A percentile compares a stretch with the other conserved stretches of the same genome.
Evolutionary conservation across 2,113 vertebrate species (phyloP).

Genomic region (Gadus macrocephalus): DNA sequence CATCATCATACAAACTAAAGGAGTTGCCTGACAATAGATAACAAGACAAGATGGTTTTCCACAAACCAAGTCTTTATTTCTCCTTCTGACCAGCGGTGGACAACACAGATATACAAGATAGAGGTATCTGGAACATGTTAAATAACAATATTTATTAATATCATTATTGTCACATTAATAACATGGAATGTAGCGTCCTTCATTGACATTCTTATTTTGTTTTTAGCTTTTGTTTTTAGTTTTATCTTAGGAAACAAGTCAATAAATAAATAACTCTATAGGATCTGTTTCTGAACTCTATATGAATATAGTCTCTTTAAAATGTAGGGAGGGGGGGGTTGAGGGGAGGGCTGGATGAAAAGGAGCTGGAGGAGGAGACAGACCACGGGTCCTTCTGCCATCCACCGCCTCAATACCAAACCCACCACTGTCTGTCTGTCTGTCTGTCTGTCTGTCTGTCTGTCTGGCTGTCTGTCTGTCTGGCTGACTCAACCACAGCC

Average conservation of each 20-base stretch:
- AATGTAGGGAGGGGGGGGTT: conserved; percentile 19
- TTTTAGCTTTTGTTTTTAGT: conserved; percentile 50
- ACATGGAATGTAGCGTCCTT: conserved; percentile 71
- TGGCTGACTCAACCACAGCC: conserved; percentile 18
- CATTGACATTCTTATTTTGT: conserved; percentile 51
- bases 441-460: conserved; percentile 13
- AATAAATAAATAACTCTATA: conserved; percentile 72
- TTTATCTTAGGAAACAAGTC: conserved; percentile 67
- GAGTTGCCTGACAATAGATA: neutral
- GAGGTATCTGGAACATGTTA: conserved; percentile 67
- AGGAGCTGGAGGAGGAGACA: conserved; percentile 15
- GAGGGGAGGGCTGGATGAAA: conserved; percentile 22
- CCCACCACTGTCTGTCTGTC: neutral
- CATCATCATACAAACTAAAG: neutral
- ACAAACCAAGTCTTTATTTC: conserved; percentile 66
- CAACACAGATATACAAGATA: conserved; percentile 60
- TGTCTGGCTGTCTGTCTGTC: neutral
- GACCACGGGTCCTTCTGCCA: neutral
- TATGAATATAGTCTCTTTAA: conserved; percentile 51
- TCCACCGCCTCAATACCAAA: neutral
- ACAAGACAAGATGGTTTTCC: conserved; percentile 22
- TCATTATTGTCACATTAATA: conserved; percentile 68
- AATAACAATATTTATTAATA: conserved; percentile 69
- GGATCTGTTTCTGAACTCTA: conserved; percentile 44
- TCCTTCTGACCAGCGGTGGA: conserved; percentile 55